These are phyloP conservation scores for Agrypnia vestita DNA, from an alignment of 1,140 invertebrate species.

Conservation along the genomic window DNA sequence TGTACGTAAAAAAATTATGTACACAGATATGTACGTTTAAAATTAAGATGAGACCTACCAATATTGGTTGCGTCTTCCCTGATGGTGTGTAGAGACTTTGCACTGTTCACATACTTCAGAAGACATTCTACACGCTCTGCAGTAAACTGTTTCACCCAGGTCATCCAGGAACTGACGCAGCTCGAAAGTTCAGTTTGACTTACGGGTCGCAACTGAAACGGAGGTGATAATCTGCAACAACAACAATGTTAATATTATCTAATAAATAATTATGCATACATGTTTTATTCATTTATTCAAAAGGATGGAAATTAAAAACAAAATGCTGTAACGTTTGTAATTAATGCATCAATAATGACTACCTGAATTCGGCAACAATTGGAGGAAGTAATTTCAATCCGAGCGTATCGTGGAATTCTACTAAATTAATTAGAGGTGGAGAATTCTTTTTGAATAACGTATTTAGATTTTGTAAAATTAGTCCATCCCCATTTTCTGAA, in stretches of 20 bases:
- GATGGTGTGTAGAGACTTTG: slow-evolving; percentile 78
- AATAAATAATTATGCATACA: too few species aligned
- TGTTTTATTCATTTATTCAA: too few species aligned
- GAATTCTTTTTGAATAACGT: slow-evolving; percentile 73
- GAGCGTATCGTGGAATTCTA: slow-evolving; percentile 67
- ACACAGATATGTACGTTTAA: too few species aligned
- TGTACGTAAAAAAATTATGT: too few species aligned
- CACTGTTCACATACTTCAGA: slow-evolving; percentile 76
- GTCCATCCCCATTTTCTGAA: slow-evolving; percentile 67
- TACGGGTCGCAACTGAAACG: slow-evolving; percentile 64
- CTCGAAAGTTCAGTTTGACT: slow-evolving; percentile 65
- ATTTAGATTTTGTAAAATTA: slow-evolving; percentile 72
- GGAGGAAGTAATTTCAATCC: slow-evolving; percentile 72
- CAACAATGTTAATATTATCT: neutral
- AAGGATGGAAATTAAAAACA: too few species aligned
- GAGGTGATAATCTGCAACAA: slow-evolving; percentile 68
- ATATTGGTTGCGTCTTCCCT: slow-evolving; percentile 75
- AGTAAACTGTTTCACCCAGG: slow-evolving; percentile 75
- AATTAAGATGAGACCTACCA: slow-evolving; percentile 57
- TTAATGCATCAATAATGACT: too few species aligned
- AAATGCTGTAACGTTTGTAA: too few species aligned
- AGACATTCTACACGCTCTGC: slow-evolving; percentile 72
- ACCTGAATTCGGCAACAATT: slow-evolving; percentile 72
- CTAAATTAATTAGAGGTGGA: slow-evolving; percentile 68
- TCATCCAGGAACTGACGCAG: slow-evolving; percentile 74